A percentile compares a stretch with the other conserved stretches of the same genome.
These are phyloP conservation scores for Cololabis saira DNA, from an alignment of 2,113 vertebrate genomes.

Conservation along the genomic window DNA sequence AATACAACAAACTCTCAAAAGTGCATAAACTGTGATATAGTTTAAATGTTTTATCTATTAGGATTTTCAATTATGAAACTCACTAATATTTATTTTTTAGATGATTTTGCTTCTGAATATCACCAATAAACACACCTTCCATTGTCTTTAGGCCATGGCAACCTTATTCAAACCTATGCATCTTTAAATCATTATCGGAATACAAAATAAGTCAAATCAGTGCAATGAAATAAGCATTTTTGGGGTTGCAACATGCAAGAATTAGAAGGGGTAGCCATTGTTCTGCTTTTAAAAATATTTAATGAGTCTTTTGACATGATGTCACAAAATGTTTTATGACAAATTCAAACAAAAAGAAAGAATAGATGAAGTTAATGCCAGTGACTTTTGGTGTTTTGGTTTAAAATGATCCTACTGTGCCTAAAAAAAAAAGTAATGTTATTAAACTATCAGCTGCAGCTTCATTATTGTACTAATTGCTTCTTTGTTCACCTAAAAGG, in stretches of 20 bases:
- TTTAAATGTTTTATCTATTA: constrained; percentile 11
- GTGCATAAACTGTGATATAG: constrained; percentile 1
- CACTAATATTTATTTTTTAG: not conserved
- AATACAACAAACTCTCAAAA: constrained; percentile 7
- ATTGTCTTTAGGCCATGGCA: not conserved
- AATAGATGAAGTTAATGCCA: not conserved
- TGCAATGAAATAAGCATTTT: constrained; percentile 12
- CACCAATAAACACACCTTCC: not conserved
- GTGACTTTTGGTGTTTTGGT: not conserved
- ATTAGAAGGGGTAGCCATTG: constrained; percentile 13
- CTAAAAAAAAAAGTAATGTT: not conserved
- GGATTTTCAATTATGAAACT: not conserved
- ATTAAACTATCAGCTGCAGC: constrained; percentile 23
- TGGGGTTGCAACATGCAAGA: not conserved
- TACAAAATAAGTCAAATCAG: constrained; percentile 16
- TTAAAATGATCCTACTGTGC: constrained; percentile 15
- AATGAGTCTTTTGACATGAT: not conserved
- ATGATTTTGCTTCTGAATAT: not conserved
- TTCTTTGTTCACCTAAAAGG: constrained; percentile 28
- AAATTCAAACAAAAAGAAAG: constrained; percentile 31
- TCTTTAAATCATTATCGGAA: constrained; percentile 6
- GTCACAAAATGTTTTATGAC: not conserved
- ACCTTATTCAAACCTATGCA: constrained; percentile 12
- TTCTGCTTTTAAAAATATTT: not conserved
- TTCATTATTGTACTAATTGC: constrained; percentile 5